Conservation (phyloP, 2,888 invertebrate species). For the Tiphia femorata region DNA sequence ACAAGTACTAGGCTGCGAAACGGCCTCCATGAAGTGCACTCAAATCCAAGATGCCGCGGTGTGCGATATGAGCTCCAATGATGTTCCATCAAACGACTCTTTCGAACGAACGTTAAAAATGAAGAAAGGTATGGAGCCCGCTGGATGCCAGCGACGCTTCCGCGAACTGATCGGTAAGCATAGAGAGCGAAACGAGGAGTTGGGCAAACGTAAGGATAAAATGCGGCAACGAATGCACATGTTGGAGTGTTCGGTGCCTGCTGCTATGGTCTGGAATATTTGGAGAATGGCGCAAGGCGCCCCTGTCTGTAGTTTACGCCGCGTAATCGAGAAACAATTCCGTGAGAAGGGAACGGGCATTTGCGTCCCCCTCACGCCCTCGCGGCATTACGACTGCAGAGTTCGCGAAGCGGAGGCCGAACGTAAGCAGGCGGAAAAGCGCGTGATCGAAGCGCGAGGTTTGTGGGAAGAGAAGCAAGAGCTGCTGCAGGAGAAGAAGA, state of each 20-base stretch:
- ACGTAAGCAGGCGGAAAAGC: conserved; percentile 50
- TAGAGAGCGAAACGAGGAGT: conserved; percentile 71
- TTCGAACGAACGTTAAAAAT: too few species aligned
- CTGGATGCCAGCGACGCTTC: conserved; percentile 33
- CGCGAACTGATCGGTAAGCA: conserved; percentile 70
- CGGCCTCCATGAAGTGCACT: too few species aligned
- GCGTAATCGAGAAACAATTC: conserved; percentile 50
- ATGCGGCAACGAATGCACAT: conserved; percentile 72
- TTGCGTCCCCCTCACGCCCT: conserved; percentile 40
- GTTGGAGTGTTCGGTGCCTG: conserved; percentile 75
- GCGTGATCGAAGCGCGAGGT: conserved; percentile 50
- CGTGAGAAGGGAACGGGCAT: conserved; percentile 26
- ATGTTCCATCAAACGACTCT: too few species aligned
- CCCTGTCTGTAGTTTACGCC: conserved; percentile 31
- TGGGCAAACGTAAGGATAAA: conserved; percentile 72
- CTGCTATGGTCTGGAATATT: conserved; percentile 75
- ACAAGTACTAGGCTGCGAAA: too few species aligned
- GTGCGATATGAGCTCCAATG: too few species aligned
- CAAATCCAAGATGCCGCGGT: too few species aligned
- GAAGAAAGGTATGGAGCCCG: too few species aligned
- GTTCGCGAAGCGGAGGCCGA: conserved; percentile 57
- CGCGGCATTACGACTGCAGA: conserved; percentile 55
- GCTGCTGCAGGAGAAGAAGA: conserved; percentile 38
- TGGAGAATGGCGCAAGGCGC: conserved; percentile 63
- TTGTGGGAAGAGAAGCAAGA: conserved; percentile 46